Evolutionary conservation across 2,888 invertebrate genomes (phyloP).

Genomic region (Nomada goodeniana): DNA sequence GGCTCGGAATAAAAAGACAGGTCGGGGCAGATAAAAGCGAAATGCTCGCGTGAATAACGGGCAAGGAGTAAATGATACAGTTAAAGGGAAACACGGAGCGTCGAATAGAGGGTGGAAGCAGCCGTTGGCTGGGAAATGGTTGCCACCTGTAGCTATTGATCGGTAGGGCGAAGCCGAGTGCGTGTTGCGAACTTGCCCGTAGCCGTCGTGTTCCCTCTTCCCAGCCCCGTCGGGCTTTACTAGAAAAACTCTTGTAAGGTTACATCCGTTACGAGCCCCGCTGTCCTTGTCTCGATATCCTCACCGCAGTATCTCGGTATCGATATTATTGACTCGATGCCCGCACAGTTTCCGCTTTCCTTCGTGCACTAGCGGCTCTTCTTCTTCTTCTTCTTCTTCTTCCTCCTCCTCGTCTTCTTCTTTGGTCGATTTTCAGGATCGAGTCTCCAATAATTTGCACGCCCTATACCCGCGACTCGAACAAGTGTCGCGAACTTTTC

Average conservation of each 20-base stretch:
- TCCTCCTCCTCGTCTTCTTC: neutral
- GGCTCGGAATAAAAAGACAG: neutral
- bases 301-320: neutral
- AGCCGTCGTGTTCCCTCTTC: constrained; percentile 25
- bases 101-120: constrained; percentile 52
- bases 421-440: neutral
- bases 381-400: no score
- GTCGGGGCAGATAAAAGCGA: constrained; percentile 5
- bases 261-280: constrained; percentile 41
- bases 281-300: constrained; percentile 37
- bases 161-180: constrained; percentile 79
- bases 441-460: neutral
- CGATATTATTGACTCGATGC: no score
- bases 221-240: constrained; percentile 25
- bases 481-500: neutral
- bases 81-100: constrained; percentile 44
- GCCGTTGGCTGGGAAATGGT: constrained; percentile 83
- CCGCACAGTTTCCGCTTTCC: no score
- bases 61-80: constrained; percentile 41
- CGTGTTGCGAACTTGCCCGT: constrained; percentile 58
- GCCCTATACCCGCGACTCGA: neutral
- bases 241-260: constrained; percentile 55
- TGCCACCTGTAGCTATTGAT: constrained; percentile 85
- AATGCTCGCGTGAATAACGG: constrained; percentile 24
- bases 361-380: no score